Evolutionary conservation across 2,888 invertebrate species (phyloP), one percentile per base, ranked within the genome.

Genomic region (Lymantria dispar): DNA sequence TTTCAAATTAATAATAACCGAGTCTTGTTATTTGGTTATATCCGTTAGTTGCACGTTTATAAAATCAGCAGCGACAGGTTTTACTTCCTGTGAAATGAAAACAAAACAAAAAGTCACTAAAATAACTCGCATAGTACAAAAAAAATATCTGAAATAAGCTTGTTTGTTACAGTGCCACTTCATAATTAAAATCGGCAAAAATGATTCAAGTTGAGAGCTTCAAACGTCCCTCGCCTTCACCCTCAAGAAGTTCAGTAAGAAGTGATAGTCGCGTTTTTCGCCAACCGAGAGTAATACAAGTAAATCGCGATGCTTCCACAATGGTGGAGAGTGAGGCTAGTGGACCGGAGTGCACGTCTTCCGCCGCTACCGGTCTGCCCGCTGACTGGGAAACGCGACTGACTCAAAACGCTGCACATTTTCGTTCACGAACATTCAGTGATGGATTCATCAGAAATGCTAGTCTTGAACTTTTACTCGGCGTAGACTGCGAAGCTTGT

Each of bases 401-500:
- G 15, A 70, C 71, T 7, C 82, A 79, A 45, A 84, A 83, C 45
- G 75, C 80, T 3, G 69, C 87, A 39, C 85, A 88, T 58, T 90
- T 90, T 60, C 84, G 92, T 46, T 91, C 91, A 8, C 80, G 92
- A 15, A 92, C 92, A 5, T 90, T 92, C 64, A 91, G 91, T 62
- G 92, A 92, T 51, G 91, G 92, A 45, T 92, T 91, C 66, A 84
- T 92, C 54, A 78, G 89, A 56, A 91, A 91, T 66, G 87, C 89
- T 37, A 92, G 92, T 64, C 85, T 92, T 29, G 92, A 92, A 59
- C 80, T 92, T 0, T 74, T 92, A 5, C 83, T 92, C 3, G 91
- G 91, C n/a, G 89, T 91, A 14, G 91, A 91, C 59, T 92, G 92
- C 60, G 91, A 92, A 62, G 90, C 92, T 44, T 92, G 92, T 50